A percentile compares a stretch with the other conserved stretches of the same genome.
Evolutionary conservation across 2,888 invertebrate species (phyloP).

Genomic region (Pachydiplax longipennis): DNA sequence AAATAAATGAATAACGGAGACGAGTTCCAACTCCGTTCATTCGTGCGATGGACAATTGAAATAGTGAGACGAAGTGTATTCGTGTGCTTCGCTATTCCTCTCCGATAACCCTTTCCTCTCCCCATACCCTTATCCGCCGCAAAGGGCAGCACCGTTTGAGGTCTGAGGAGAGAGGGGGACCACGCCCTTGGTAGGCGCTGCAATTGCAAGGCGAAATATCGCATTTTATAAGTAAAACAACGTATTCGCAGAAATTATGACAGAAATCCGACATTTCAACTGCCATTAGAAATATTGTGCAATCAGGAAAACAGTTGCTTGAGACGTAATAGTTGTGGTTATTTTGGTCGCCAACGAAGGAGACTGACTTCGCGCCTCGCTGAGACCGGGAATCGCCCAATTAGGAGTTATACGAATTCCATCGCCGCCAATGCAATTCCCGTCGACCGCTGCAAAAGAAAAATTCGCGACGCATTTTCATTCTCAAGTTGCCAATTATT

Average conservation of each 20-base stretch:
- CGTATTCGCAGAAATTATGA: too few relatives aligned
- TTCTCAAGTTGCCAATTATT: too few relatives aligned
- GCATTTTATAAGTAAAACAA: too few relatives aligned
- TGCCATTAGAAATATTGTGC: too few relatives aligned
- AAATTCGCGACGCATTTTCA: too few relatives aligned
- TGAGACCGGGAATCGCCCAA: background rate
- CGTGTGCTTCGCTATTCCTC: background rate
- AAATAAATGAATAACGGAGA: too few relatives aligned
- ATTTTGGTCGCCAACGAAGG: background rate
- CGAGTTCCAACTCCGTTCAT: too few relatives aligned
- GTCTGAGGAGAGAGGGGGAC: background rate
- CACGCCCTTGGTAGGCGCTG: background rate
- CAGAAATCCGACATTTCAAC: too few relatives aligned
- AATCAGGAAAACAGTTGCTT: background rate
- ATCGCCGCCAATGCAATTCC: too few relatives aligned
- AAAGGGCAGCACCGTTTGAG: conserved; percentile 1
- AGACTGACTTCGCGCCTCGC: background rate
- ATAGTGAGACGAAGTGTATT: background rate
- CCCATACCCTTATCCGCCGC: background rate
- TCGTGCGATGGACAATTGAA: too few relatives aligned
- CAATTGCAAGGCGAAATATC: background rate
- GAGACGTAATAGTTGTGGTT: background rate
- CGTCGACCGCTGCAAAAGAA: too few relatives aligned
- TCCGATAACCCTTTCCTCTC: background rate
- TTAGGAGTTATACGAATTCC: background rate